Evolutionary conservation across 2,797 vertebrate species (phyloP), one percentile per base, ranked within the genome.

Genomic region (Phoxinus dragarum): DNA sequence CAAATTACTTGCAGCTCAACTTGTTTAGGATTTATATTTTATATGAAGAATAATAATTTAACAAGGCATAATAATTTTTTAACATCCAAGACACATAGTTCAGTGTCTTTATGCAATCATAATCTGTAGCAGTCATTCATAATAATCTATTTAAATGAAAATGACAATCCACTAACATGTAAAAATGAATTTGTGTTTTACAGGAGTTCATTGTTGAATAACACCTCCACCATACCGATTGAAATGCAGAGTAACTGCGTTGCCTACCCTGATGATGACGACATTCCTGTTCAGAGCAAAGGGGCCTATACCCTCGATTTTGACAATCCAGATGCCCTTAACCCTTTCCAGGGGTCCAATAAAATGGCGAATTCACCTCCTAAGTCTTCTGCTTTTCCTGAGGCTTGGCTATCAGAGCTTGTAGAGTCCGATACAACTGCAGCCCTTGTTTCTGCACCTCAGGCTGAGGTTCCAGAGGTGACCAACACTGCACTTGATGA

Each of bases 291-390:
- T 88, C 93, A 89, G 89, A 96, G 93, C 90, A 93, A 90, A 90
- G 96, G 96, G 82, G 93, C 91, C n/a, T 96, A 97, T 87, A 89
- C 76, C 23, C 76, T 97, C 80, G 93, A 96, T 90, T 94, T 90
- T 31, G 89, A 94, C 56, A 92, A 94, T 90, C 90, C 94, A 5
- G 93, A 95, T 1, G 54, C 80, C 1, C 86, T 93, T 0, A 27
- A 92, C 89, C 95, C 95, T 21, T 94, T 96, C 81, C 84, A 93
- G 85, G 83, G 88, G 0, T 93, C 93, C 5, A 85, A 68, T 79
- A 91, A 87, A 34, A 90, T 93, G 87, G 11, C 6, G 3, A 78
- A 91, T 1, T 94, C 94, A 34, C 93, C 94, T 21, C n/a, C 49
- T 3, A 88, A 72, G 74, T 85, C 90, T 19, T 74, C 80, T 11